A percentile compares a stretch with the other conserved stretches of the same genome.
Evolutionary conservation across 2,113 vertebrate species (phyloP).

Genomic region (Dolichallabes microphthalmus): DNA sequence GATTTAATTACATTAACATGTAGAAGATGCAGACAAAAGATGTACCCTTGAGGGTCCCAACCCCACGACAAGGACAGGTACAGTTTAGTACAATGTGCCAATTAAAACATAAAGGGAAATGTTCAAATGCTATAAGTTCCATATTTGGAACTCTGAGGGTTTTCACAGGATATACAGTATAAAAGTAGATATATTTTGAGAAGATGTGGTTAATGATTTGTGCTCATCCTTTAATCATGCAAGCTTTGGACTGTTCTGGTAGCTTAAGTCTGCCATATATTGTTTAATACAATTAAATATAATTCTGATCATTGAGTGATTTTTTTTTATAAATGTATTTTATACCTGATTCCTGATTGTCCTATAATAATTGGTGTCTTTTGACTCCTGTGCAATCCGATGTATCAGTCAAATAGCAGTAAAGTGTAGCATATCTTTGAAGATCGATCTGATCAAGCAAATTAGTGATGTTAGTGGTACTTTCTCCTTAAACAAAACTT

Average conservation of each 20-base stretch:
- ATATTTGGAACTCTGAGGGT: background rate
- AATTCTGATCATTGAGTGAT: background rate
- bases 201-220: background rate
- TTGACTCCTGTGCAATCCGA: background rate
- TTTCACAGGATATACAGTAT: background rate
- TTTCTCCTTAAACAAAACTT: background rate
- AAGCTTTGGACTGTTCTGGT: conserved; percentile 27
- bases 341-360: background rate
- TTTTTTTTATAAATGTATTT: background rate
- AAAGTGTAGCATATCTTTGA: background rate
- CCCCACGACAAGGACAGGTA: background rate
- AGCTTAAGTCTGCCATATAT: background rate
- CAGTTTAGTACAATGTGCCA: background rate
- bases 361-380: background rate
- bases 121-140: background rate
- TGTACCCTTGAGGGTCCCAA: background rate
- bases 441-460: background rate
- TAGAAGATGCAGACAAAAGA: background rate
- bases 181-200: background rate
- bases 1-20: background rate
- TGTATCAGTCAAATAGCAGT: no score
- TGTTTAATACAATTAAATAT: background rate
- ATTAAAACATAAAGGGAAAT: background rate
- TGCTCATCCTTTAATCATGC: conserved; percentile 6
- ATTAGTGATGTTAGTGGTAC: background rate